Evolutionary conservation across 2,888 invertebrate genomes (phyloP).

Genomic region (Blastobasis adustella): DNA sequence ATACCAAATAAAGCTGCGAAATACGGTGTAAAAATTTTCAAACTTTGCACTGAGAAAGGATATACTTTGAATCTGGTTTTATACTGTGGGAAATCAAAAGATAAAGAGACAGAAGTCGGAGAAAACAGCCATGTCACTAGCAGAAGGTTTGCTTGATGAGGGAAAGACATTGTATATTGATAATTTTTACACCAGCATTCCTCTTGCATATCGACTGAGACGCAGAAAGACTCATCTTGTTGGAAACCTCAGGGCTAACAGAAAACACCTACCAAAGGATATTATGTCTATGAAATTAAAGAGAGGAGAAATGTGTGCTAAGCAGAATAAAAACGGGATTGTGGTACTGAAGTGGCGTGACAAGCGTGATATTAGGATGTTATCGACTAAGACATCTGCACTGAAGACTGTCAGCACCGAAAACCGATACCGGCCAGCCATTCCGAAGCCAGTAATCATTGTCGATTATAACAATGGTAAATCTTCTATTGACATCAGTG

Average conservation of each 20-base stretch:
- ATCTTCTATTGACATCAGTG: conserved; percentile 13
- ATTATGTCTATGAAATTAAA: conserved; percentile 3
- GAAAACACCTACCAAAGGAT: conserved; percentile 13
- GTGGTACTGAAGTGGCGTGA: conserved; percentile 17
- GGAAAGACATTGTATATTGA: conserved; percentile 12
- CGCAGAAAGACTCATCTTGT: conserved; percentile 3
- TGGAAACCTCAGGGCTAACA: conserved; percentile 1
- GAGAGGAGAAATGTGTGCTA: conserved; percentile 11
- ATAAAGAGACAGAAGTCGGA: conserved; percentile 7
- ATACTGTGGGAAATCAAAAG: conserved; percentile 15
- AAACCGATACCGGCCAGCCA: neutral
- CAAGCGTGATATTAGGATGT: too few relatives aligned
- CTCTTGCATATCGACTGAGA: conserved; percentile 4
- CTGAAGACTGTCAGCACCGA: neutral
- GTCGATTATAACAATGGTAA: conserved; percentile 7
- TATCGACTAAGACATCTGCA: conserved; percentile 6
- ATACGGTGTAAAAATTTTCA: conserved; percentile 22
- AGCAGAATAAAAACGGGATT: conserved; percentile 10
- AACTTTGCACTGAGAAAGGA: conserved; percentile 22
- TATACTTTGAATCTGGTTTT: conserved; percentile 20
- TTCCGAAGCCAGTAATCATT: conserved; percentile 5
- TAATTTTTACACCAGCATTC: conserved; percentile 16
- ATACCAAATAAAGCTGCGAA: conserved; percentile 12
- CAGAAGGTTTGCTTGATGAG: conserved; percentile 8
- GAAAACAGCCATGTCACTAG: conserved; percentile 11